A percentile compares a stretch with the other conserved stretches of the same genome.
Evolutionary conservation across 2,113 vertebrate genomes (phyloP).

Genomic region (Lophotis ruficrista): DNA sequence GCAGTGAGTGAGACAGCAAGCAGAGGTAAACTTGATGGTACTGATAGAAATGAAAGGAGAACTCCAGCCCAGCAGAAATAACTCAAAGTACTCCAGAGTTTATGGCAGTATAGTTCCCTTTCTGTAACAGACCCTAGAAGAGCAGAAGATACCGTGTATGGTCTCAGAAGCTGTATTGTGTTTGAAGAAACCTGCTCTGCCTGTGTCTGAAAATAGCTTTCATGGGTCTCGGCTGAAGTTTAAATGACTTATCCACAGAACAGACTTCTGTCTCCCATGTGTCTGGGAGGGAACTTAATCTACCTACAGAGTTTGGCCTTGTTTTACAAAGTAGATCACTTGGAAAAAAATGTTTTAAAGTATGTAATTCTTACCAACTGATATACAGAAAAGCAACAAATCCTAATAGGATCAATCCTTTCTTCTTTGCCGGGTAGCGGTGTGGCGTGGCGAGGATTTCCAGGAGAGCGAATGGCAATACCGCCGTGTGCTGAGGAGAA

Average conservation of each 20-base stretch:
- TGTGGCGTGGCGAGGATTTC: constrained; percentile 68
- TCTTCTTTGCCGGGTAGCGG: constrained; percentile 71
- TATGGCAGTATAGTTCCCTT: neutral
- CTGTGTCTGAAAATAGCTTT: neutral
- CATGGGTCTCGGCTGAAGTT: neutral
- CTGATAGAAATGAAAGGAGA: neutral
- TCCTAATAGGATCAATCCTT: constrained; percentile 62
- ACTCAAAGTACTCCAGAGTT: neutral
- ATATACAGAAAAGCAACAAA: constrained; percentile 39
- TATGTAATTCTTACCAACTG: constrained; percentile 68
- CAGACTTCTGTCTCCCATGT: neutral
- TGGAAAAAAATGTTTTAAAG: neutral
- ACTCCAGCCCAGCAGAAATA: neutral
- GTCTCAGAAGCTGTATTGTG: neutral
- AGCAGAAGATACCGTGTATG: neutral
- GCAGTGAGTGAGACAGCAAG: neutral
- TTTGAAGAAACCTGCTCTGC: neutral
- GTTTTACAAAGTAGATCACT: neutral
- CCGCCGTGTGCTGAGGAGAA: constrained; percentile 68
- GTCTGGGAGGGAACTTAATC: neutral
- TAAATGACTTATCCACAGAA: neutral
- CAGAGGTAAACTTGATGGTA: neutral
- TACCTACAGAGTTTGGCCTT: neutral
- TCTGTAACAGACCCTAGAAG: neutral
- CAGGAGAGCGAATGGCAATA: constrained; percentile 64